Evolutionary conservation across 1,140 invertebrate species (phyloP).

Genomic region (Cotesia glomerata): DNA sequence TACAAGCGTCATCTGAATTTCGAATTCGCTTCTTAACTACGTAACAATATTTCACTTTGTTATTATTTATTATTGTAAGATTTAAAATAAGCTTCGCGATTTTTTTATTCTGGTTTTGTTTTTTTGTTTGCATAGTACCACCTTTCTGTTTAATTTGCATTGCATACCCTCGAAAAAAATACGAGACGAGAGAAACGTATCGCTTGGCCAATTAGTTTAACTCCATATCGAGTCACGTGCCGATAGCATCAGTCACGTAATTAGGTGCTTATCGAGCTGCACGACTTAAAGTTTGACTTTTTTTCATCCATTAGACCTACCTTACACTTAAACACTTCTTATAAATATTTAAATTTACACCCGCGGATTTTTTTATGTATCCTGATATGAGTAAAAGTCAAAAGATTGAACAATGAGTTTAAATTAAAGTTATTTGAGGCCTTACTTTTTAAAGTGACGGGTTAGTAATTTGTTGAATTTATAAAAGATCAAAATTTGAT

Average conservation of each 20-base stretch:
- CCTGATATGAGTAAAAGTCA: too few relatives aligned
- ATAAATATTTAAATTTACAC: too few relatives aligned
- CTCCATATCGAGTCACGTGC: constrained; percentile 32
- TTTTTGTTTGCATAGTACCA: not conserved
- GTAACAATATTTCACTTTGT: not conserved
- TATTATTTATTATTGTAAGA: not conserved
- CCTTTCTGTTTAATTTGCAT: constrained; percentile 24
- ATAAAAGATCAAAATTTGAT: too few relatives aligned
- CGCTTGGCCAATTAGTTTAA: constrained; percentile 45
- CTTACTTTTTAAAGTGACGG: too few relatives aligned
- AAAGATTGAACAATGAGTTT: too few relatives aligned
- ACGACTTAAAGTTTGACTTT: constrained; percentile 1
- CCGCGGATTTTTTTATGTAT: too few relatives aligned
- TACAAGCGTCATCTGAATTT: not conserved
- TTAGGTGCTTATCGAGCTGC: constrained; percentile 44
- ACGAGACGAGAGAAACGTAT: constrained; percentile 23
- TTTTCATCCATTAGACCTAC: not conserved
- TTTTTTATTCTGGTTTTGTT: not conserved
- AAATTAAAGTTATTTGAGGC: too few relatives aligned
- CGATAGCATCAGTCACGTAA: constrained; percentile 41
- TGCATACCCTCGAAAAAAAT: constrained; percentile 16
- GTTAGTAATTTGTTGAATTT: too few relatives aligned
- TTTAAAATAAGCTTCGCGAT: too few relatives aligned
- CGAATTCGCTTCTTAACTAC: not conserved
- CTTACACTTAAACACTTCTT: not conserved